Evolutionary conservation across 2,888 invertebrate genomes (phyloP), one percentile per base, ranked within the genome.

Genomic region (Trypoxylon attenuatum): DNA sequence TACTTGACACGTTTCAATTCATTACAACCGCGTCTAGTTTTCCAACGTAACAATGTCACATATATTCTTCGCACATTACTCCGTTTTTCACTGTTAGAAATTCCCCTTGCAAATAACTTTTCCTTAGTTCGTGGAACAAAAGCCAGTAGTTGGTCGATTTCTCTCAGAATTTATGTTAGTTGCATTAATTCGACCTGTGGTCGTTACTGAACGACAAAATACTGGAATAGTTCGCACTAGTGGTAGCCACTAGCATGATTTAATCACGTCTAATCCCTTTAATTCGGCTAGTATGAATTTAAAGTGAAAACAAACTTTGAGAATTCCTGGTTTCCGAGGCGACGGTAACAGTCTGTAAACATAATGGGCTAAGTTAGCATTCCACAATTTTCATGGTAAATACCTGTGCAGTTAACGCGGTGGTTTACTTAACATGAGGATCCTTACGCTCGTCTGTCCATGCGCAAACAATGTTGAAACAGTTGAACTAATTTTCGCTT

Each of bases 1-100:
- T 68, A 70, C 64, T 75, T 62, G 62, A 60, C 53, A 49, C 64
- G 54, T 64, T 59, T 51, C 46, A 41, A 52, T 51, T 23, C 45
- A 45, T 25, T 23, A 21, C 23, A 27, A 38, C 38, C 8, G 13
- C 38, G 43, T 46, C 43, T 63, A 19, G 46, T 53, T 51, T 47
- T 43, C 49, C 60, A 33, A 25, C 27, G 25, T 16, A 16, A 52
- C 16, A 41, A 33, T 41, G 47, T 13, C 63, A 22, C 22, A n/a
- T n/a, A 21, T 22, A 51, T 53, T 59, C 29, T 45, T 29, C 13
- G 3, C 29, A 29, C 27, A 27, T 10, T 1, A 10, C 10, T 2
- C n/a, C n/a, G n/a, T n/a, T n/a, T n/a, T n/a, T n/a, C n/a, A n/a
- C n/a, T n/a, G n/a, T n/a, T n/a, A n/a, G n/a, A n/a, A n/a, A n/a